Evolutionary conservation across 2,797 vertebrate genomes (phyloP).

Genomic region (Micropoecilia bifurca): DNA sequence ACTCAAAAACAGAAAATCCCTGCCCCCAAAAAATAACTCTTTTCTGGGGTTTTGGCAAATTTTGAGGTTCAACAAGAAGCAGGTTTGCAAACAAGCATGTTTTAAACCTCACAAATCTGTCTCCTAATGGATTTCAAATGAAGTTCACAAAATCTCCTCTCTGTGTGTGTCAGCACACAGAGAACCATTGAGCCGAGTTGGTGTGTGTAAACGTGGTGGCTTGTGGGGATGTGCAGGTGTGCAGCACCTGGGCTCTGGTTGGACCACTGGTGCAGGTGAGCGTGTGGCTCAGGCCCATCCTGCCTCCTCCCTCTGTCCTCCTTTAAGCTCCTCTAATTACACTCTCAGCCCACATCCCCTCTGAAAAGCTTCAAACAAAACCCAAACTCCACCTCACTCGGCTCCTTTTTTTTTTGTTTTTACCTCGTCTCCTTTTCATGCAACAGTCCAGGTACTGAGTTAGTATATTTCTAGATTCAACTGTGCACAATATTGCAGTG

Average conservation of each 20-base stretch:
- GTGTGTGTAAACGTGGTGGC: conserved; percentile 59
- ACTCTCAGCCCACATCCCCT: conserved; percentile 61
- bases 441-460: too few species aligned
- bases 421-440: not conserved
- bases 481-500: not conserved
- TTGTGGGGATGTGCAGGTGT: conserved; percentile 70
- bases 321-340: conserved; percentile 63
- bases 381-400: conserved; percentile 20
- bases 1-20: not conserved
- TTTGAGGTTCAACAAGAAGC: not conserved
- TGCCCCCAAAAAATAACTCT: too few species aligned
- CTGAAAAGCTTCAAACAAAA: conserved; percentile 57
- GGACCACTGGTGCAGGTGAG: conserved; percentile 53
- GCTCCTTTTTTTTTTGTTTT: conserved; percentile 15
- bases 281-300: conserved; percentile 39
- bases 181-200: conserved; percentile 60
- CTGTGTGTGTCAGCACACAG: conserved; percentile 56
- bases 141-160: conserved; percentile 38
- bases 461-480: not conserved
- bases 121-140: conserved; percentile 49
- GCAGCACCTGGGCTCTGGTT: conserved; percentile 66
- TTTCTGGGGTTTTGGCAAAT: not conserved
- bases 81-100: not conserved
- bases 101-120: conserved; percentile 11
- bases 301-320: conserved; percentile 12